These are phyloP conservation scores for Perca fluviatilis DNA, from an alignment of 2,113 vertebrate species.

Conservation along the genomic window DNA sequence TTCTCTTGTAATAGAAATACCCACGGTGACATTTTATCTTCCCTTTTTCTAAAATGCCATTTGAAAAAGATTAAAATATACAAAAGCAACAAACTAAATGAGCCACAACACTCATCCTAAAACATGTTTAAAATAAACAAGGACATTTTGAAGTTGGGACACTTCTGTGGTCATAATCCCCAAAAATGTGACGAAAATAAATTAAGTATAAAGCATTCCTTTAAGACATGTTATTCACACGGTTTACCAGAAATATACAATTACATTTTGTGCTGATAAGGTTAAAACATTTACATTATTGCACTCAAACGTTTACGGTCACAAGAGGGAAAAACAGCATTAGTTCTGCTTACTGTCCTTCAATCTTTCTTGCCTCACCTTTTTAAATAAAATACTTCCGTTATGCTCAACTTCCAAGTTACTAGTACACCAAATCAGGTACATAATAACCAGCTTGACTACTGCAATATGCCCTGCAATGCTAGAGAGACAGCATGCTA, in stretches of 20 bases:
- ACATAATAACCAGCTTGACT: neutral
- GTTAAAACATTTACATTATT: constrained; percentile 64
- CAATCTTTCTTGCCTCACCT: neutral
- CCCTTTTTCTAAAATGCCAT: neutral
- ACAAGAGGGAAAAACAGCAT: constrained; percentile 27
- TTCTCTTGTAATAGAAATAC: neutral
- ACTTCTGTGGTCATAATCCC: constrained; percentile 3
- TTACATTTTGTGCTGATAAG: constrained; percentile 48
- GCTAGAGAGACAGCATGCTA: neutral
- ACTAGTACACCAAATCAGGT: neutral
- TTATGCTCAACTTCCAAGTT: neutral
- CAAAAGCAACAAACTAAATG: constrained; percentile 18
- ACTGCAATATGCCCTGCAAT: constrained; percentile 1
- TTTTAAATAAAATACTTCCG: neutral
- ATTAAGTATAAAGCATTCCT: constrained; percentile 20
- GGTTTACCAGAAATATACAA: constrained; percentile 39
- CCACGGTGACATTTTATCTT: neutral
- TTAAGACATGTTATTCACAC: constrained; percentile 43
- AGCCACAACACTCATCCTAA: neutral
- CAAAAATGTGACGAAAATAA: constrained; percentile 25
- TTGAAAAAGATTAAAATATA: neutral
- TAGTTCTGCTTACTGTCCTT: neutral
- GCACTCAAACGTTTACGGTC: constrained; percentile 52
- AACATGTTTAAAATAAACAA: neutral
- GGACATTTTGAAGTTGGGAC: neutral